Conservation (phyloP, 2,113 vertebrate species). For the Glaucidium brasilianum region DNA sequence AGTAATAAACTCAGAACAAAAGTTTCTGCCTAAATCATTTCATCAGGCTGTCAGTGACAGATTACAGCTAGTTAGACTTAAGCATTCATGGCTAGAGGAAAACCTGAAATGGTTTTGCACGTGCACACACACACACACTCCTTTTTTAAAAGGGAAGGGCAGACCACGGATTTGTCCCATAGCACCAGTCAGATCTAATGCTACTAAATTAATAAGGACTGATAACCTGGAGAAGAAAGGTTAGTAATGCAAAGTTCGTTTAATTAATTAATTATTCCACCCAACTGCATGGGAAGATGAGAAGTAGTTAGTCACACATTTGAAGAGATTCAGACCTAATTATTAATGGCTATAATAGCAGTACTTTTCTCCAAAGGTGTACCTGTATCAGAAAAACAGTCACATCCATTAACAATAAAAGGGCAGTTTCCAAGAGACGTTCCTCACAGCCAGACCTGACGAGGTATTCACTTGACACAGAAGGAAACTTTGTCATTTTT, state of each 20-base stretch:
- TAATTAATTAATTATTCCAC: background rate
- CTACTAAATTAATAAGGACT: background rate
- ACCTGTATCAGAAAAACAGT: background rate
- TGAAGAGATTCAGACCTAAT: fast-evolving
- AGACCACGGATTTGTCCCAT: background rate
- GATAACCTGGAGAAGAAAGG: background rate
- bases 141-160: background rate
- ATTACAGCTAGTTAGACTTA: background rate
- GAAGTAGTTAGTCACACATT: background rate
- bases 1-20: background rate
- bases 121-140: no score
- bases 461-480: background rate
- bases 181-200: background rate
- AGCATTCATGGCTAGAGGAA: background rate
- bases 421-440: background rate
- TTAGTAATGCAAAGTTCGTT: background rate
- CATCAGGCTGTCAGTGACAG: background rate
- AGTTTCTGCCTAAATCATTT: background rate
- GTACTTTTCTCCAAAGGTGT: background rate
- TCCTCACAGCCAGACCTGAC: background rate
- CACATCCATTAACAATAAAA: background rate
- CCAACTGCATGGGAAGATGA: background rate
- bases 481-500: background rate
- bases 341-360: background rate
- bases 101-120: background rate